Conservation (phyloP, 2,113 vertebrate species). For the Blennius ocellaris region DNA sequence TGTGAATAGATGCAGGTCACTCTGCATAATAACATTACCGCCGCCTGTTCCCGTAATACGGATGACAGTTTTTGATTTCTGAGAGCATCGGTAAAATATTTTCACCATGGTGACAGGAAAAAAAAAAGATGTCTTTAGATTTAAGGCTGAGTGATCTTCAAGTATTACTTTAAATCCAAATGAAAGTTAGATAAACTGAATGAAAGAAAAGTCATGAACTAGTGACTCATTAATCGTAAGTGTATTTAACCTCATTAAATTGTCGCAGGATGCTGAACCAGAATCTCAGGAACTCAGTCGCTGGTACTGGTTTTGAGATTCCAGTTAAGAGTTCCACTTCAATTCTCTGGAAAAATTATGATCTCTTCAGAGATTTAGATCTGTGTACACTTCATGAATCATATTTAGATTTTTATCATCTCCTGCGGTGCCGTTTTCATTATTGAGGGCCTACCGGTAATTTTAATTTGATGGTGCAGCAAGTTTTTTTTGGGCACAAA, state of each 20-base stretch:
- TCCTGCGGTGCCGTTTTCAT: background rate
- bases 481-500: constrained; percentile 8
- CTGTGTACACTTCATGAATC: background rate
- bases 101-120: background rate
- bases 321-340: too few species aligned
- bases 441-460: background rate
- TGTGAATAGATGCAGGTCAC: constrained; percentile 13
- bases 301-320: too few species aligned
- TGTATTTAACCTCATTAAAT: too few species aligned
- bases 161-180: background rate
- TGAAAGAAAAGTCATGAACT: too few species aligned
- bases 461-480: background rate
- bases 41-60: background rate
- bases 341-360: too few species aligned
- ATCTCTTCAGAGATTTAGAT: background rate
- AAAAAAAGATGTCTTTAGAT: background rate
- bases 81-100: constrained; percentile 4
- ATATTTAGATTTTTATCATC: background rate
- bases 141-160: background rate
- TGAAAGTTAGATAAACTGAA: too few species aligned
- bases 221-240: too few species aligned
- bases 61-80: constrained; percentile 13
- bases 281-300: too few species aligned
- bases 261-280: too few species aligned
- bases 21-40: background rate